phyloP scores from a whole-genome alignment of 2,113 vertebrate genomes.

The Ammodytes marinus region DNA sequence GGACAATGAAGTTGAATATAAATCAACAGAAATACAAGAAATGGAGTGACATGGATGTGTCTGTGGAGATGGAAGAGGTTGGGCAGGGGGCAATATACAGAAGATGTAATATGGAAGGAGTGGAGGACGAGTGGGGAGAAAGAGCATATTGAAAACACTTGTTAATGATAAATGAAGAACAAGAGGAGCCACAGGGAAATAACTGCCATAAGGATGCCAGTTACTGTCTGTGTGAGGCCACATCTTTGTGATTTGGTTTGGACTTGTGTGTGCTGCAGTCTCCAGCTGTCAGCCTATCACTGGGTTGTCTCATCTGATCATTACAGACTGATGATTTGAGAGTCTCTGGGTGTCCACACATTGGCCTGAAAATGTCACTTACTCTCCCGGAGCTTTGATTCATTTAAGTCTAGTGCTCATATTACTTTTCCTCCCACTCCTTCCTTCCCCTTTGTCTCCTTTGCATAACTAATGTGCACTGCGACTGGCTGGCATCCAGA shows the following conservation, averaged over 20 bases:
- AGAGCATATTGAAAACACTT: not conserved
- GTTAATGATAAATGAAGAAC: constrained; percentile 1
- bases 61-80: not conserved
- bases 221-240: not conserved
- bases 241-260: not conserved
- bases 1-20: not conserved
- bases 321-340: constrained; percentile 12
- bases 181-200: not conserved
- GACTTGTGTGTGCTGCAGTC: not conserved
- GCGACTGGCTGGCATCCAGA: constrained; percentile 4
- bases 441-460: constrained; percentile 17
- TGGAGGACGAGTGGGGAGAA: not conserved
- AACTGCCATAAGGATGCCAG: not conserved
- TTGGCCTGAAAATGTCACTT: constrained; percentile 37
- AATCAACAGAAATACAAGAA: not conserved
- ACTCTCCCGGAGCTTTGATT: constrained; percentile 7
- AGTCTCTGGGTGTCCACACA: constrained; percentile 10
- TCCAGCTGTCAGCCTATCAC: not conserved
- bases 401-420: constrained; percentile 33
- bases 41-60: not conserved
- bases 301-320: constrained; percentile 9
- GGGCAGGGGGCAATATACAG: not conserved
- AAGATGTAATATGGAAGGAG: not conserved
- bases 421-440: constrained; percentile 18
- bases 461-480: constrained; percentile 11